These are phyloP conservation scores for Scaptomyza tumidula DNA, from an alignment of 2,888 invertebrate species.

Conservation along the genomic window DNA sequence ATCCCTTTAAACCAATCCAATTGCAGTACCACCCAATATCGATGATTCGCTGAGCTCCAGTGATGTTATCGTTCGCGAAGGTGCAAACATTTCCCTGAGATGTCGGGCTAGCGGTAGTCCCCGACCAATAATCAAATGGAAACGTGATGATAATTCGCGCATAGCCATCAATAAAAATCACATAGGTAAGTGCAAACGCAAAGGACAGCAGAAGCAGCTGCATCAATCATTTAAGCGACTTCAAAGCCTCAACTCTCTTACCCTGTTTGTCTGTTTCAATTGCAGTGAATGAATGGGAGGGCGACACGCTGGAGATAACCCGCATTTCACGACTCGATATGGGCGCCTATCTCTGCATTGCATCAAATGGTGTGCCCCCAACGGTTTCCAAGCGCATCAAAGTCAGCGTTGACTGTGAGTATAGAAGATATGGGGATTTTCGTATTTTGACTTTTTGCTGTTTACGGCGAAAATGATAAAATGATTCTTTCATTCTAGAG, in stretches of 20 bases:
- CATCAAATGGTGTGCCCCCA: slow-evolving; percentile 94
- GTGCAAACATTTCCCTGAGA: slow-evolving; percentile 93
- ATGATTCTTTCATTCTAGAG: slow-evolving; percentile 27
- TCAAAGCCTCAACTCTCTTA: background rate
- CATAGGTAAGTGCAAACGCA: slow-evolving; percentile 86
- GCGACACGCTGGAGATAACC: slow-evolving; percentile 92
- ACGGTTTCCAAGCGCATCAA: slow-evolving; percentile 96
- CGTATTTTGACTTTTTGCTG: slow-evolving; percentile 22
- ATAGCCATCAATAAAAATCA: slow-evolving; percentile 94
- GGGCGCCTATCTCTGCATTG: slow-evolving; percentile 97
- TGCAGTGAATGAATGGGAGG: slow-evolving; percentile 93
- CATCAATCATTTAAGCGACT: slow-evolving; percentile 75
- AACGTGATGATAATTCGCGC: slow-evolving; percentile 94
- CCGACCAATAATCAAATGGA: slow-evolving; percentile 95
- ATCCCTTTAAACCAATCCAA: background rate
- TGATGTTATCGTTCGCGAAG: slow-evolving; percentile 94
- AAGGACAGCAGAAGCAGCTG: slow-evolving; percentile 23
- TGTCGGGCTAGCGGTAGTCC: slow-evolving; percentile 96
- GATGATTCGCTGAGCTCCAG: slow-evolving; percentile 95
- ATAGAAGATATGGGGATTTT: slow-evolving; percentile 45
- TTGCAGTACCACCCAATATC: slow-evolving; percentile 94
- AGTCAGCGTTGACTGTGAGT: slow-evolving; percentile 97
- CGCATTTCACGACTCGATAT: slow-evolving; percentile 94
- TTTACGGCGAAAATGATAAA: slow-evolving; percentile 52
- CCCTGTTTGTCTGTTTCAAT: slow-evolving; percentile 9